These are phyloP conservation scores for Drosophila mimica DNA, from an alignment of 2,888 invertebrate species.

Conservation along the genomic window DNA sequence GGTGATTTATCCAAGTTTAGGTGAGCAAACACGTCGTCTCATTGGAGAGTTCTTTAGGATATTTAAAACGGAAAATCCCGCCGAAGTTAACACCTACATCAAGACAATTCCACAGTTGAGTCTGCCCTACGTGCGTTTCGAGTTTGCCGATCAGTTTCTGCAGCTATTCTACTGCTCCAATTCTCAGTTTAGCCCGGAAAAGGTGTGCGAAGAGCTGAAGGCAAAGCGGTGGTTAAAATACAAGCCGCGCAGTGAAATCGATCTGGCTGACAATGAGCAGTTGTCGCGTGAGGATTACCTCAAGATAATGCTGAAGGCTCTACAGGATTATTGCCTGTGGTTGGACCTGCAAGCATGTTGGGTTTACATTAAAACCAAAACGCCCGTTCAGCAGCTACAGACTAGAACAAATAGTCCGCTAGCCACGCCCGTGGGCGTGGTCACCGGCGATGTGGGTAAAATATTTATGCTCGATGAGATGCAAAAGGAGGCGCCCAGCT, in stretches of 20 bases:
- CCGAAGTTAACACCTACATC: slow-evolving; percentile 71
- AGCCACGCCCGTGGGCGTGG: slow-evolving; percentile 56
- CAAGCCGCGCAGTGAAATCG: slow-evolving; percentile 55
- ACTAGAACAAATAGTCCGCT: slow-evolving; percentile 58
- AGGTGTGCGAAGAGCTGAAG: slow-evolving; percentile 77
- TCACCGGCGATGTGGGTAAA: slow-evolving; percentile 53
- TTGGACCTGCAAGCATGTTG: slow-evolving; percentile 71
- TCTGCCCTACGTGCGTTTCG: slow-evolving; percentile 80
- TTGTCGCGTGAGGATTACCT: slow-evolving; percentile 79
- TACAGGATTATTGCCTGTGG: slow-evolving; percentile 78
- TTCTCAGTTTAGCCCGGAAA: slow-evolving; percentile 71
- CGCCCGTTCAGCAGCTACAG: slow-evolving; percentile 52
- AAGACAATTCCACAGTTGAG: slow-evolving; percentile 69
- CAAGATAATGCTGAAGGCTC: slow-evolving; percentile 70
- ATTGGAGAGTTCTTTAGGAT: slow-evolving; percentile 78
- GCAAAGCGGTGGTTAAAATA: slow-evolving; percentile 79
- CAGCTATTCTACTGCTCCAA: slow-evolving; percentile 72
- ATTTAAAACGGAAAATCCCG: slow-evolving; percentile 71
- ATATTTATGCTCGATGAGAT: slow-evolving; percentile 64
- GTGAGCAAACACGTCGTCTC: slow-evolving; percentile 69
- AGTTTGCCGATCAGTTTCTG: slow-evolving; percentile 80
- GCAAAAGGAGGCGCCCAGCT: slow-evolving; percentile 64
- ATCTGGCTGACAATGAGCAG: slow-evolving; percentile 48
- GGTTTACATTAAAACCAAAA: slow-evolving; percentile 61
- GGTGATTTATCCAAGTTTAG: slow-evolving; percentile 77